A percentile compares a stretch with the other conserved stretches of the same genome.
Evolutionary conservation across 2,888 invertebrate species (phyloP).

Genomic region (Lasiommata megera): DNA sequence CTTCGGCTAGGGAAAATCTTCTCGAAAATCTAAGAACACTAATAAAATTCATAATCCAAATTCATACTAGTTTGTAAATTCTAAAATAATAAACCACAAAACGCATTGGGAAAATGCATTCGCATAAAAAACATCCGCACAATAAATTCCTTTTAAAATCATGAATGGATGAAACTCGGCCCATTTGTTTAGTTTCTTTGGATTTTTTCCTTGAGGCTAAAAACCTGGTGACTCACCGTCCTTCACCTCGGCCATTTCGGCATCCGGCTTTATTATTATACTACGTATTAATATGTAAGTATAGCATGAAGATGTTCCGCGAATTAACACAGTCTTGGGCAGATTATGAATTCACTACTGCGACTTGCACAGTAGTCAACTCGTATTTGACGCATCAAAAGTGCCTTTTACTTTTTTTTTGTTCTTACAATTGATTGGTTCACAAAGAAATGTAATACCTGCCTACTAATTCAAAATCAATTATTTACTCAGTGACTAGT

Average conservation of each 20-base stretch:
- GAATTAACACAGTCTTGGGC: too few relatives aligned
- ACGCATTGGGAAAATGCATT: background rate
- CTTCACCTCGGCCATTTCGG: constrained; percentile 65
- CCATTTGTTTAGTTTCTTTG: constrained; percentile 40
- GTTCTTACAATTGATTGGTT: too few relatives aligned
- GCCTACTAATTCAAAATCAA: too few relatives aligned
- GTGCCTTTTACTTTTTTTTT: too few relatives aligned
- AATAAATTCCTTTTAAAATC: constrained; percentile 1
- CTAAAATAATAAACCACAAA: background rate
- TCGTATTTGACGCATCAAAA: too few relatives aligned
- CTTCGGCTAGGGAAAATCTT: background rate
- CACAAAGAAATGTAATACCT: too few relatives aligned
- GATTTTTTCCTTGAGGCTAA: constrained; percentile 50
- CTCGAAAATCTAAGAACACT: background rate
- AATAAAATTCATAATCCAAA: background rate
- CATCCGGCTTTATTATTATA: constrained; percentile 64
- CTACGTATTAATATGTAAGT: background rate
- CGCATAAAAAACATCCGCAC: background rate
- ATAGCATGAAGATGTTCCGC: too few relatives aligned
- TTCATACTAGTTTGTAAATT: too few relatives aligned
- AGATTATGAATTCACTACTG: too few relatives aligned
- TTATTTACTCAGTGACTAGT: too few relatives aligned
- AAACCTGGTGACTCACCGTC: constrained; percentile 67
- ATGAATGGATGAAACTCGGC: constrained; percentile 12
- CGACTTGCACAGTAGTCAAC: too few relatives aligned